phyloP scores from a whole-genome alignment of 2,113 vertebrate genomes.

The Onychostruthus taczanowskii region DNA sequence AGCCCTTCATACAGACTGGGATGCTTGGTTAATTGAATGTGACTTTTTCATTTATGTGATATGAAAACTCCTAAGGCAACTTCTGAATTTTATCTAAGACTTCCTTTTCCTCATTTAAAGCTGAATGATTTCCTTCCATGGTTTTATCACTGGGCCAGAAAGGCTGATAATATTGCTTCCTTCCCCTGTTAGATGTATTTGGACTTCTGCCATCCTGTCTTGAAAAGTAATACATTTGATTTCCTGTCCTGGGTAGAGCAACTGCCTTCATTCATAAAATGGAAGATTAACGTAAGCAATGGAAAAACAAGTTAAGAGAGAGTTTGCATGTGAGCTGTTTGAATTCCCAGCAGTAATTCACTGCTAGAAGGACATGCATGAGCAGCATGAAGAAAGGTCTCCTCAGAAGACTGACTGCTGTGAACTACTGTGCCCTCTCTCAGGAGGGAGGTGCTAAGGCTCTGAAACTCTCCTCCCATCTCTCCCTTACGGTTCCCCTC shows the following conservation, averaged over 20 bases:
- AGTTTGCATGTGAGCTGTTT: not conserved
- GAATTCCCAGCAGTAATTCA: not conserved
- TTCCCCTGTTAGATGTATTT: conserved; percentile 67
- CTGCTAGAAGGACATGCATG: not conserved
- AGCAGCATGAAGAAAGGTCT: not conserved
- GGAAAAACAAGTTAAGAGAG: not conserved
- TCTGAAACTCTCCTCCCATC: not conserved
- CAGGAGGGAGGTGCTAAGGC: not conserved
- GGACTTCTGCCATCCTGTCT: conserved; percentile 67
- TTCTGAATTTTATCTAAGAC: conserved; percentile 69
- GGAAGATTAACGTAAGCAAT: not conserved
- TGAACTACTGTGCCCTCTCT: not conserved
- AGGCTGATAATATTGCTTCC: conserved; percentile 76
- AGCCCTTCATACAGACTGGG: conserved; percentile 16
- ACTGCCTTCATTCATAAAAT: conserved; percentile 31
- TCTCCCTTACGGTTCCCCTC: not conserved
- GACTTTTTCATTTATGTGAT: conserved; percentile 54
- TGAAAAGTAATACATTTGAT: conserved; percentile 62
- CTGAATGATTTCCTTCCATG: conserved; percentile 74
- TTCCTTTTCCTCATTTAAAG: conserved; percentile 73
- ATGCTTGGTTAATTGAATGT: conserved; percentile 40
- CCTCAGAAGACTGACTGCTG: not conserved
- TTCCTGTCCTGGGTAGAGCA: conserved; percentile 50
- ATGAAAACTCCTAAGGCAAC: conserved; percentile 56
- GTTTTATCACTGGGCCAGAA: conserved; percentile 69